Evolutionary conservation across 2,888 invertebrate species (phyloP).

Genomic region (Drosophila paranaensis): DNA sequence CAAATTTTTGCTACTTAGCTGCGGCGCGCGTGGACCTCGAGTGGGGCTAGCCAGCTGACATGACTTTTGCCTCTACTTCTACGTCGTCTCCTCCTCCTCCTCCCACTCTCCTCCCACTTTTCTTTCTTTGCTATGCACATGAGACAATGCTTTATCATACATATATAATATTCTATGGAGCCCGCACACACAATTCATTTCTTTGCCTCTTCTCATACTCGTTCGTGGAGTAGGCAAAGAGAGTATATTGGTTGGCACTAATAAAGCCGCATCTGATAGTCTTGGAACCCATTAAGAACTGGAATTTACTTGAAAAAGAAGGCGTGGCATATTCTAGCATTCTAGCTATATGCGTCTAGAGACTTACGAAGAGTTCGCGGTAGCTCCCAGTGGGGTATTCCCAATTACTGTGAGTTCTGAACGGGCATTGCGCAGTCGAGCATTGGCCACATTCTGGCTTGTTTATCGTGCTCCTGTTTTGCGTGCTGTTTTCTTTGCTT

Average conservation of each 20-base stretch:
- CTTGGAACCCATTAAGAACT: too few relatives aligned
- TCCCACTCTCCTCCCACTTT: neutral
- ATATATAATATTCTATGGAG: slow-evolving; percentile 2
- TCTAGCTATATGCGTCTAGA: too few relatives aligned
- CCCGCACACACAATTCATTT: neutral
- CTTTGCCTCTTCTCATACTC: neutral
- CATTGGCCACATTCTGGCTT: neutral
- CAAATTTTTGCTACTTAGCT: slow-evolving; percentile 67
- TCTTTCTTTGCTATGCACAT: slow-evolving; percentile 58
- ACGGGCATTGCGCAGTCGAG: slow-evolving; percentile 1
- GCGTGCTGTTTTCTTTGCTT: slow-evolving; percentile 17
- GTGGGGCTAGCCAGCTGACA: slow-evolving; percentile 33
- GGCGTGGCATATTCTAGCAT: too few relatives aligned
- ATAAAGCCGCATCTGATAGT: too few relatives aligned
- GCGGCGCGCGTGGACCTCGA: slow-evolving; percentile 27
- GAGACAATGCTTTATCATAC: slow-evolving; percentile 65
- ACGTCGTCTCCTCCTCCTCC: slow-evolving; percentile 15
- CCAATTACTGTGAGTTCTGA: too few relatives aligned
- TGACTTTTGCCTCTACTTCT: slow-evolving; percentile 41
- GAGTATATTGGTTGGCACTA: neutral
- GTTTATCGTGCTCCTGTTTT: slow-evolving; percentile 15
- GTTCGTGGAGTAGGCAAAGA: neutral
- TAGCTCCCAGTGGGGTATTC: neutral
- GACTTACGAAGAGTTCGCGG: neutral
- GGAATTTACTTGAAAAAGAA: too few relatives aligned